phyloP scores from a whole-genome alignment of 2,797 vertebrate genomes.

The Macropus fuliginosus region DNA sequence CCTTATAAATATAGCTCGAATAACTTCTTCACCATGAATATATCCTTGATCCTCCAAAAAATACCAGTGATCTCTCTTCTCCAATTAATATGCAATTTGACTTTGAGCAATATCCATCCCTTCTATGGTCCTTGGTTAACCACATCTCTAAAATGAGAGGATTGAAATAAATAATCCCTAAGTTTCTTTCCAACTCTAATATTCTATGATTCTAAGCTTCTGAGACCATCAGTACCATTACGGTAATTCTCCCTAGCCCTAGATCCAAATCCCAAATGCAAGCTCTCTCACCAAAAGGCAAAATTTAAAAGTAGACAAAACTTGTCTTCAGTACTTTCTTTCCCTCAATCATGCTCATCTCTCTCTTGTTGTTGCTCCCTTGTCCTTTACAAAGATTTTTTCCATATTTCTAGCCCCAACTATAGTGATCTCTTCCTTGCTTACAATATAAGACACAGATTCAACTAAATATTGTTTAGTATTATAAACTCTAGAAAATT shows the following conservation, averaged over 20 bases:
- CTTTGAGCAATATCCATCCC: not conserved
- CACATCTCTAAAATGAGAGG: not conserved
- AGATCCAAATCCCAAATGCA: not conserved
- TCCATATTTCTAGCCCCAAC: not conserved
- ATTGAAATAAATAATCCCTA: not conserved
- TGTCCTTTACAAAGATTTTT: not conserved
- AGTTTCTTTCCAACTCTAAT: not conserved
- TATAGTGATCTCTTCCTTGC: not conserved
- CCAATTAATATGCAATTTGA: not conserved
- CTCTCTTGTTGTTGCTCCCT: not conserved
- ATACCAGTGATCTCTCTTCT: not conserved
- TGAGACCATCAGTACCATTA: not conserved
- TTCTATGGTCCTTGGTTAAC: not conserved
- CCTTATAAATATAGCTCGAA: not conserved
- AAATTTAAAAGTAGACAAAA: not conserved
- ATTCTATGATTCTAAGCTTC: not conserved
- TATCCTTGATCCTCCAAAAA: not conserved
- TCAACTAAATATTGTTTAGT: not conserved
- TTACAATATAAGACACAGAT: fast-evolving
- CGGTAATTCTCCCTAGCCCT: not conserved
- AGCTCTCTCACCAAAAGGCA: not conserved
- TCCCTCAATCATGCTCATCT: not conserved
- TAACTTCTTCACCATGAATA: not conserved
- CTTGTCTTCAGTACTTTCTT: not conserved
- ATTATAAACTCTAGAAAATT: not conserved